Evolutionary conservation across 92 coral and sea anemone genomes (phyloP).

Genomic region (Porites rus): DNA sequence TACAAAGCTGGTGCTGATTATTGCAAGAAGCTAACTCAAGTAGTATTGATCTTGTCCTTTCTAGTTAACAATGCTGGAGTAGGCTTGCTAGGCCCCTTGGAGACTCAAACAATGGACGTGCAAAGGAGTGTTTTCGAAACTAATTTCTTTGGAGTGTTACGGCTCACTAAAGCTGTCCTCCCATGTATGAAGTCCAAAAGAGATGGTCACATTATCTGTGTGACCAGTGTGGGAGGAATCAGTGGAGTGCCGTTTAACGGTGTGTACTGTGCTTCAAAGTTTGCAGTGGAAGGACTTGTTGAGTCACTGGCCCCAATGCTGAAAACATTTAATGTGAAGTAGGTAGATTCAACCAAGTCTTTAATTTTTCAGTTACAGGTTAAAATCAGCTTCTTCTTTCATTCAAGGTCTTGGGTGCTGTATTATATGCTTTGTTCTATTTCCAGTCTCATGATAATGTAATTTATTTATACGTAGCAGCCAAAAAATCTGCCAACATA

Average conservation of each 20-base stretch:
- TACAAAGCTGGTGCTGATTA: background rate
- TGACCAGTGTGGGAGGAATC: constrained; percentile 77
- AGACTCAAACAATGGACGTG: constrained; percentile 63
- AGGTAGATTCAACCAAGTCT: background rate
- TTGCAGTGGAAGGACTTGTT: constrained; percentile 85
- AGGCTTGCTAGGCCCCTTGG: constrained; percentile 77
- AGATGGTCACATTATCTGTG: constrained; percentile 82
- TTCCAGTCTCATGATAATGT: no score
- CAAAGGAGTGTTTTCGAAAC: constrained; percentile 73
- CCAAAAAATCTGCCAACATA: no score
- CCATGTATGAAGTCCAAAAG: constrained; percentile 83
- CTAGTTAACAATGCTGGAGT: constrained; percentile 93
- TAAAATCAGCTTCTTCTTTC: no score
- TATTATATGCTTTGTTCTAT: no score
- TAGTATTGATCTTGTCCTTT: background rate
- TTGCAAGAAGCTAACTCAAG: background rate
- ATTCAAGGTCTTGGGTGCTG: no score
- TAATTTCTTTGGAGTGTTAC: constrained; percentile 86
- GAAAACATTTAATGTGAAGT: constrained; percentile 76
- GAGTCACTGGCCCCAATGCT: constrained; percentile 84
- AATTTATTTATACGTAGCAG: no score
- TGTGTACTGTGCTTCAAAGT: constrained; percentile 83
- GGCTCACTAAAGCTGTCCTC: constrained; percentile 80
- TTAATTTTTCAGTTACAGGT: no score
- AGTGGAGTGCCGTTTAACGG: constrained; percentile 73